Evolutionary conservation across 2,888 invertebrate genomes (phyloP), one percentile per base, ranked within the genome.

Genomic region (Stenoptilia bipunctidactyla): DNA sequence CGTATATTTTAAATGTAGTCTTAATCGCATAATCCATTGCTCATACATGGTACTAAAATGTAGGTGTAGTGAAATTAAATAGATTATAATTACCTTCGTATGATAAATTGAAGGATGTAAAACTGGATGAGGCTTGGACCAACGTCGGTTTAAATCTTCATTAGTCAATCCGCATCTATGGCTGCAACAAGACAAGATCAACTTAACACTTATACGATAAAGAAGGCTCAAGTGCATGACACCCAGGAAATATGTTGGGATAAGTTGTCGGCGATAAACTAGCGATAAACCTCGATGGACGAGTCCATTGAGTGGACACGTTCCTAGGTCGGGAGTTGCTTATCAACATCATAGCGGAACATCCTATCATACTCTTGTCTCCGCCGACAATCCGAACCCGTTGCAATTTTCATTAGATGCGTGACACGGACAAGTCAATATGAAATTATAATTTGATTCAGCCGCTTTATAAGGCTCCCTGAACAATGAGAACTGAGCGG

Each of bases 71-170:
- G 4, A 20, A 20, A 20, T 20, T 20, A 20, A 20, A 20, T 8
- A 30, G 38, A 41, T 44, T 40, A 46, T 42, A 45, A 51, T 69
- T 64, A 88, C 88, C 85, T 94, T 94, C 43, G 92, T 87, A 73
- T 92, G 90, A 79, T 89, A 94, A 70, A 95, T 93, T 60, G 91
- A 90, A 44, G 95, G 94, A 83, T 94, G 92, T 48, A 90, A 74
- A 54, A 82, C 76, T 49, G 88, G 87, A 70, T 89, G 89, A 33
- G 94, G 94, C 58, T 88, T 87, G 61, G 89, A 88, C 94, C 94
- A 95, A 42, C 92, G 88, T 52, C 94, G 87, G 79, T 95, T 95
- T 66, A 95, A 80, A 80, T 95, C 94, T 76, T 92, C 91, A 66
- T 91, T 92, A 58, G 92, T 91, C 65, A 94, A 74, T 38, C 93